Base-by-base conservation (phyloP, 2,797 vertebrate species). In the Artibeus jamaicensis region DNA sequence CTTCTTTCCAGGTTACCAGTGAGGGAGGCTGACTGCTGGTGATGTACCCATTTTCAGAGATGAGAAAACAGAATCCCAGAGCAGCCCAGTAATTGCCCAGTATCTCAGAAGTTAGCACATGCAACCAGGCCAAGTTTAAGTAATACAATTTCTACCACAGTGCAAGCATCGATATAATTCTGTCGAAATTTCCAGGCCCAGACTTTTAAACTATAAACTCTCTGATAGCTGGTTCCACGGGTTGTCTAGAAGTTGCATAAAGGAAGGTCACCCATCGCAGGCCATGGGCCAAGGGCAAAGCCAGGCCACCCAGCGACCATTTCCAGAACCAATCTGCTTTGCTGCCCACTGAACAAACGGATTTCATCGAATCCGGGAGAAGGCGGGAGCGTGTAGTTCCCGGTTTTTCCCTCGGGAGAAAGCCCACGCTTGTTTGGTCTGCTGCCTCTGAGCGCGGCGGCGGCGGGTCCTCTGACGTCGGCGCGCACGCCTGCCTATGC, bases 171-270 rank as follows among this genome's bases (percentile, higher is more conserved):
- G 3, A 0, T 10, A 29, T 44, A 88, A 76, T 95, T 71, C 86
- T 50, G 37, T 81, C 57, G 18, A 55, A 81, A 71, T 70, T 50
- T 57, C 71, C 18, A 89, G 46, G 21, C 37, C 62, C 44, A 67
- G 44, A 50, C 42, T 95, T 95, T 89, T 53, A 83, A 92, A 93
- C 11, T 26, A 55, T 26, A 71, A 76, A 21, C 85, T 68, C 81
- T 85, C 76, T 53, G 37, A 34, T 77, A 68, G 42, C 44, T 92
- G 39, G 29, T 76, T 12, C 68, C n/a, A 16, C 53, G 32, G 93
- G 79, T 94, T 86, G 97, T 81, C 94, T 94, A 46, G 78, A 88
- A 73, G 34, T 48, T 74, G 44, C 71, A 24, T 21, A 77, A 77
- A 89, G 59, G 46, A 95, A 84, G 34, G 32, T 26, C 74, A 70